Base-by-base conservation (phyloP, 2,797 vertebrate species). In the Pyrrhura leucotis region DNA sequence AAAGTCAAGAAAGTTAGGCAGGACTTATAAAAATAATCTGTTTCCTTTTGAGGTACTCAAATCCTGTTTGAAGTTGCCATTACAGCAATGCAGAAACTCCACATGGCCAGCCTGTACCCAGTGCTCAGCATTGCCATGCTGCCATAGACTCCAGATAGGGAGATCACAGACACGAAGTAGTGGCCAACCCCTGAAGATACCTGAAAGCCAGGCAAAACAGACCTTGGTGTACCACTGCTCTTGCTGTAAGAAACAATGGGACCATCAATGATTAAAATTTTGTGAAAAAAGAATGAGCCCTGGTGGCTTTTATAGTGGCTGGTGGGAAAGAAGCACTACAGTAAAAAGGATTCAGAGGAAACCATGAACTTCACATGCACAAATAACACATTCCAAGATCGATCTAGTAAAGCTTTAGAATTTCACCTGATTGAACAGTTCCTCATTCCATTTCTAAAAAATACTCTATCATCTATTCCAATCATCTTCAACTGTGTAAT, bases 351-450 rank as follows among this genome's bases (percentile, higher is more conserved):
- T 63, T 23, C 29, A 61, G 53, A 89, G 22, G 19, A 76, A 91
- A 74, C 2, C 0, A n/a, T 3, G 8, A 56, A 19, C 9, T 5
- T 61, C 11, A 50, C 2, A 5, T 5, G 12, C 17, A 79, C 48
- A 84, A 78, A 89, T 13, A 58, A 54, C 20, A 56, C 53, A 54
- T n/a, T 54, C n/a, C 13, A 56, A 22, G 53, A 33, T 15, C 22
- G 13, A 33, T 54, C 31, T 23, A 33, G 37, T 14, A 75, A 84
- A 47, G 14, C 10, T 31, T 51, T 33, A 47, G 33, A 29, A 28
- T 81, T 90, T 91, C 44, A 69, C 19, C 35, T 28, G 20, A 53
- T 17, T 23, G 51, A 92, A 85, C 1, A 3, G 31, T 25, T 62
- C 59, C 33, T 65, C 20, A 12, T 54, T 81, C 45, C 8, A 15